Evolutionary conservation across 2,888 invertebrate species (phyloP), one percentile per base, ranked within the genome.

Genomic region (Pterostichus niger): DNA sequence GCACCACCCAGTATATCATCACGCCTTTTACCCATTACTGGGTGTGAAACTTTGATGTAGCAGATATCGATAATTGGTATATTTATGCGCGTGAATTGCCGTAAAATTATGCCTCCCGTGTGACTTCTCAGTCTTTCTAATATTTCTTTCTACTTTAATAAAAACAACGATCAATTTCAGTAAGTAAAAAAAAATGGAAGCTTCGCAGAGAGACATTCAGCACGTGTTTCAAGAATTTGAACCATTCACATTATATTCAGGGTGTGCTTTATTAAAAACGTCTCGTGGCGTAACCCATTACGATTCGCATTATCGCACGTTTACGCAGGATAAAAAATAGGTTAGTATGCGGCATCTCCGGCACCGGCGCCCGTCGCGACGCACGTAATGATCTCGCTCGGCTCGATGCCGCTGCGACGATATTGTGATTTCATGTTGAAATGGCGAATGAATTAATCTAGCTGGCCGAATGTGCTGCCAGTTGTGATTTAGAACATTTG

Each of bases 241-340:
- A n/a, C 44, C 49, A 56, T 73, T 31, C 73, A 35, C 76, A 54
- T 44, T 46, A 44, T 10, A 73, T 35, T 13, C 76, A 31, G 13
- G 31, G 54, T 54, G 5, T 49, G 80, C 71, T 81, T 81, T 81
- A 81, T 81, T 81, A 81, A 81, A 81, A 81, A 81, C 68, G 64
- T 35, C 40, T 64, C 17, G 35, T 40, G 54, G 35, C 40, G 31
- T 40, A 10, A 31, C 15, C 80, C 56, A 81, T 81, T 71, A 68
- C 80, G 54, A 71, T 31, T 71, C 68, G 11, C 52, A 81, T 81
- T 81, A 81, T 81, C 71, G 56, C 64, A 81, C 46, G 59, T 59
- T 59, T 59, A 59, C 59, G 59, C 59, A 54, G 31, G 54, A 35
- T 76, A 76, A 76, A 76, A 78, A 78, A 78, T 78, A 78, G 78